phyloP scores from a whole-genome alignment of 2,113 vertebrate species.

The Elanus axillaris region DNA sequence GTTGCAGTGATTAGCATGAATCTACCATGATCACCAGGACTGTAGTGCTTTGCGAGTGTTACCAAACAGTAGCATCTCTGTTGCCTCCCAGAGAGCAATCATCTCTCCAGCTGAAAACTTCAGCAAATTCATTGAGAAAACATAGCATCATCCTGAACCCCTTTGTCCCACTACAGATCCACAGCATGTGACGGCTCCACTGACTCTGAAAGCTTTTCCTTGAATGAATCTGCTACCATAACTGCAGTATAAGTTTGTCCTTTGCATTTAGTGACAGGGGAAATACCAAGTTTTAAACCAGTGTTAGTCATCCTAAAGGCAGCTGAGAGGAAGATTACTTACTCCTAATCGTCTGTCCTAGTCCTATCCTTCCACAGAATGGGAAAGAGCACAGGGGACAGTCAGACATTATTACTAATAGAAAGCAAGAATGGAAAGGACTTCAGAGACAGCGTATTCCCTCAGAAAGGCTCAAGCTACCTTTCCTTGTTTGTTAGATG shows the following conservation, averaged over 20 bases:
- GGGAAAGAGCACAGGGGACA: neutral
- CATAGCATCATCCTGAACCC: neutral
- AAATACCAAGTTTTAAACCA: neutral
- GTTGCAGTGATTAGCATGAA: neutral
- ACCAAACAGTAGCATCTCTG: neutral
- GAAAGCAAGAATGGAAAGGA: neutral
- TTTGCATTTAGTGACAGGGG: neutral
- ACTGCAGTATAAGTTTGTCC: neutral
- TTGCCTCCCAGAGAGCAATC: neutral
- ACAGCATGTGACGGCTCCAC: neutral
- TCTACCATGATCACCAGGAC: accelerated
- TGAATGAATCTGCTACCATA: neutral
- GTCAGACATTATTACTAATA: accelerated
- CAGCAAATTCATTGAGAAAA: neutral
- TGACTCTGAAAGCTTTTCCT: neutral
- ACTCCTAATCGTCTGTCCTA: neutral
- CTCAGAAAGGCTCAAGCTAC: neutral
- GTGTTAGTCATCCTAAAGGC: neutral
- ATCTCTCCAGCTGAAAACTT: neutral
- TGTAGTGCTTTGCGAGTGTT: neutral
- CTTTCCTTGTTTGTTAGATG: neutral
- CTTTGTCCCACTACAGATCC: neutral
- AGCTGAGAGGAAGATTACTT: neutral
- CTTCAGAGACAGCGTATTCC: neutral
- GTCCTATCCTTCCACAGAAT: neutral